A percentile compares a stretch with the other conserved stretches of the same genome.
These are phyloP conservation scores for Drosophila ambigua DNA, from an alignment of 1,140 invertebrate species.

Conservation along the genomic window DNA sequence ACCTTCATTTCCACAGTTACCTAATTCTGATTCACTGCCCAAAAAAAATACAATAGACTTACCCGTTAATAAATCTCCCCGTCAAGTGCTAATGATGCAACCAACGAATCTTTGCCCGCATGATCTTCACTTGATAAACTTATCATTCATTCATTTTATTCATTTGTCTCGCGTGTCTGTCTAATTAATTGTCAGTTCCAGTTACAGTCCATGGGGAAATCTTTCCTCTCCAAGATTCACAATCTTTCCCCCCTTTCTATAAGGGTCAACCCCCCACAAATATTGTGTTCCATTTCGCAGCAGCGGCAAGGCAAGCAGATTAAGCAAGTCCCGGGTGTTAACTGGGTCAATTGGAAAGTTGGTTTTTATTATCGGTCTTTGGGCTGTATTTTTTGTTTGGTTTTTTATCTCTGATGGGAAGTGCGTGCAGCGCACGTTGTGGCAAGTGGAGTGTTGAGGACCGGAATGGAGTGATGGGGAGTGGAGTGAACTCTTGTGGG, in stretches of 20 bases:
- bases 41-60: not conserved
- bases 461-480: not conserved
- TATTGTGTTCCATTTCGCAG: conserved; percentile 30
- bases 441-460: conserved; percentile 16
- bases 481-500: conserved; percentile 35
- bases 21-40: not conserved
- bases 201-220: conserved; percentile 4
- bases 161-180: conserved; percentile 41
- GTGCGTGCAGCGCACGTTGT: conserved; percentile 34
- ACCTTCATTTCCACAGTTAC: not conserved
- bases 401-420: conserved; percentile 24
- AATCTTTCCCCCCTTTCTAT: not conserved
- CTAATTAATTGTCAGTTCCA: conserved; percentile 41
- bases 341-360: conserved; percentile 55
- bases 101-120: conserved; percentile 28
- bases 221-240: conserved; percentile 12
- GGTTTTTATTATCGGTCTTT: conserved; percentile 31
- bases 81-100: conserved; percentile 42
- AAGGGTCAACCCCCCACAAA: conserved; percentile 10
- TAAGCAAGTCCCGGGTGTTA: conserved; percentile 39
- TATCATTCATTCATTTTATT: conserved; percentile 34
- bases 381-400: conserved; percentile 11
- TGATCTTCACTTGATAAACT: conserved; percentile 34
- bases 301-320: conserved; percentile 4
- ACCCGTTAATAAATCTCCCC: not conserved